Base-by-base conservation (phyloP, 2,888 invertebrate species). In the Therioaphis trifolii region DNA sequence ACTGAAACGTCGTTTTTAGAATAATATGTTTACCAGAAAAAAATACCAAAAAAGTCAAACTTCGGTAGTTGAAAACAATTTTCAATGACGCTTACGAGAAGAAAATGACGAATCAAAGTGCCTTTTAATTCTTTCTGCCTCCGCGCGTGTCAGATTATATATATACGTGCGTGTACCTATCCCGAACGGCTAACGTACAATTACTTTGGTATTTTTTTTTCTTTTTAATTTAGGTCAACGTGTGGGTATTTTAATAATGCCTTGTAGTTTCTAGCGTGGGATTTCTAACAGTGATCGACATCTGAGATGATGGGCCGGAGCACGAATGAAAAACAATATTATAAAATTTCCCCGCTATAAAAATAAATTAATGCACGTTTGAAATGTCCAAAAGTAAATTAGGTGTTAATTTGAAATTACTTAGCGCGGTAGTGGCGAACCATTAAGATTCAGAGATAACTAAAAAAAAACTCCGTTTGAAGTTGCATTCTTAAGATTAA, bases 181-280 rank as follows among this genome's bases (percentile, higher is more conserved):
- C 27, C 3, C 29, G 24, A 66, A 49, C 18, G 35, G 9, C 66
- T 43, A 61, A 58, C 29, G 11, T 80, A 46, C 80, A 72, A 80
- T 79, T 79, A 79, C 18, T 27, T 43, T 0, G 58, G 15, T 27
- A 27, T 61, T 63, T 75, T 43, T n/a, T 69, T 80, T 52, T 46
- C 27, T 61, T 61, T 46, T 72, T 63, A 74, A 72, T 82, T 82
- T 35, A 35, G 72, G 72, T 82, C 80, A 72, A 21, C 40, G 61
- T 82, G 80, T 82, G 80, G 80, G 80, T 21, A 74, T 72, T 52
- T 35, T 35, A 72, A 82, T 82, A 52, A 82, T 61, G 43, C 61
- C 35, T 29, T n/a, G n/a, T n/a, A 55, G 29, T 49, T 12, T 46
- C 9, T 49, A 4, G 72, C 61, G 80, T 72, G 72, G 80, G 80